Evolutionary conservation across 2,888 invertebrate genomes (phyloP), one percentile per base, ranked within the genome.

Genomic region (Erynnis tages): DNA sequence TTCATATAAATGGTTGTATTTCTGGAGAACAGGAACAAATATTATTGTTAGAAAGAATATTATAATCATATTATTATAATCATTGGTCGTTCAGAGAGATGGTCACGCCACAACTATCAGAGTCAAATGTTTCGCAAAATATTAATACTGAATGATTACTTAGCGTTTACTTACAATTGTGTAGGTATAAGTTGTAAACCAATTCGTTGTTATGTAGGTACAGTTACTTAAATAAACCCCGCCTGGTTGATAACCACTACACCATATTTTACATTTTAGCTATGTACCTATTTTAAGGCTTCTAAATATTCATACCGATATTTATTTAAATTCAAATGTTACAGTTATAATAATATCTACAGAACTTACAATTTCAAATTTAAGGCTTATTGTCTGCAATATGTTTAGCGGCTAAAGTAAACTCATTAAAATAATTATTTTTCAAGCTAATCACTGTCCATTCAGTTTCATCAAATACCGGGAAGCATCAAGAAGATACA

Each of bases 161-260:
- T 40, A 48, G 27, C 47, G 29, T 14, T 19, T 47, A 25, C 27
- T 29, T 38, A 38, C 47, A 29, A 21, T 32, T 10, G 34, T 16
- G 14, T 23, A 19, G 30, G 35, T n/a, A n/a, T n/a, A 53, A 55
- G 58, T 59, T 56, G 60, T 61, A 56, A 67, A 71, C 72, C 70
- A 72, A 74, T 76, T 76, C 66, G 73, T 69, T 65, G 66, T 64
- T 65, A 34, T 30, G 49, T 27, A 35, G 25, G 27, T 50, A 50
- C 50, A 50, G 35, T 35, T 35, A 50, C 34, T 34, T 14, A 21
- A 50, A 16, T 2, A 19, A 29, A 35, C 34, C 71, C 67, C 67
- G 69, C 72, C 75, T 73, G 75, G 72, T 50, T 43, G 50, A 43
- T 25, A 35, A 10, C 19, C 27, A 8, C 1, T 2, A 6, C n/a